These are phyloP conservation scores for Agapornis roseicollis DNA, from an alignment of 2,113 vertebrate species.

Conservation along the genomic window DNA sequence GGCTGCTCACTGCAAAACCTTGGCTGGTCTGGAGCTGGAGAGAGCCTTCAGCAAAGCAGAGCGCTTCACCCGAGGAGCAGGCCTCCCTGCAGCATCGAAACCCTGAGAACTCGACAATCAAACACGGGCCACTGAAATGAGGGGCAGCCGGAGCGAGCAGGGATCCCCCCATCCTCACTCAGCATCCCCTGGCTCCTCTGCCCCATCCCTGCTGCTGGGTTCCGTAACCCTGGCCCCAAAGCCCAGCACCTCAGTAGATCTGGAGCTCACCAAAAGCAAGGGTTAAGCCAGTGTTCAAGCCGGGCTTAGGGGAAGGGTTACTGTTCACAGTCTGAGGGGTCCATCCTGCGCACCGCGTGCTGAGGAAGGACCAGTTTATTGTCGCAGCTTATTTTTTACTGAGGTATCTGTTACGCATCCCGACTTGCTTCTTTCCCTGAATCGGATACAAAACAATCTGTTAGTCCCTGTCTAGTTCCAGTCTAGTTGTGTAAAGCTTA, in stretches of 20 bases:
- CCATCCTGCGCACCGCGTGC: not conserved
- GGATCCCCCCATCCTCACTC: not conserved
- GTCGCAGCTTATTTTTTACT: constrained; percentile 69
- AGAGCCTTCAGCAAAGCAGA: not conserved
- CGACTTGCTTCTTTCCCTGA: constrained; percentile 64
- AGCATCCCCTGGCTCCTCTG: not conserved
- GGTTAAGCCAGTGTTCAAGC: not conserved
- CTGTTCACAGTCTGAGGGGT: constrained; percentile 65
- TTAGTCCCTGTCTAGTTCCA: constrained; percentile 64
- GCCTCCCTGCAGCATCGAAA: constrained; percentile 59
- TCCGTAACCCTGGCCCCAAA: not conserved
- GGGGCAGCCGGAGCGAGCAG: not conserved
- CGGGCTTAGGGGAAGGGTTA: not conserved
- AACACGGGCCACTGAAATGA: not conserved
- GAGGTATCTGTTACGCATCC: constrained; percentile 70
- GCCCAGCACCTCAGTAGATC: constrained; percentile 38
- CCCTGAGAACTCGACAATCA: constrained; percentile 71
- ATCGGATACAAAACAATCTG: constrained; percentile 59
- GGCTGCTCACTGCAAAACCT: not conserved
- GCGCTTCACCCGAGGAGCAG: not conserved
- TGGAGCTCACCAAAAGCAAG: not conserved
- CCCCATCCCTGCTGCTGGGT: constrained; percentile 34
- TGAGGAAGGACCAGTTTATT: constrained; percentile 17
- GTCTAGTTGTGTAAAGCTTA: constrained; percentile 61
- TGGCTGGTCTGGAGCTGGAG: not conserved